A percentile compares a stretch with the other conserved stretches of the same genome.
These are phyloP conservation scores for Thamnophis sirtalis DNA, from an alignment of 2,113 vertebrate species.

Conservation along the genomic window DNA sequence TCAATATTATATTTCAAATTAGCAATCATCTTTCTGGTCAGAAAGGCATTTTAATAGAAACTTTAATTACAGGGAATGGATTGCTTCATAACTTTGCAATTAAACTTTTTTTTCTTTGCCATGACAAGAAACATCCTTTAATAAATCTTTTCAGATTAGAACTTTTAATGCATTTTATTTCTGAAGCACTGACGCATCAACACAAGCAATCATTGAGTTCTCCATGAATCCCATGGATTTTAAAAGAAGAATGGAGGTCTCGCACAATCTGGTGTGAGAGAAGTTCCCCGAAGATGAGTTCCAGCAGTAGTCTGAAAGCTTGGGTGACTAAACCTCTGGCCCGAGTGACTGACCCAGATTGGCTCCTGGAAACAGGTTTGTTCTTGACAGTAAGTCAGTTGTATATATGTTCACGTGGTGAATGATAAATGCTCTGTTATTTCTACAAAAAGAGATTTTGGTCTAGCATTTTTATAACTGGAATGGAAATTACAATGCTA, in stretches of 20 bases:
- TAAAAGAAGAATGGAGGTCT: background rate
- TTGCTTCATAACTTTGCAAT: conserved; percentile 48
- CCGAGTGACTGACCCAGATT: too few relatives aligned
- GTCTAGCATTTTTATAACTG: background rate
- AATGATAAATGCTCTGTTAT: background rate
- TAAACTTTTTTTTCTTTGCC: conserved; percentile 38
- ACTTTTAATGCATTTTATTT: conserved; percentile 22
- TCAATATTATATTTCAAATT: background rate
- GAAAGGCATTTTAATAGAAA: conserved; percentile 48
- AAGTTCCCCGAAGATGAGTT: background rate
- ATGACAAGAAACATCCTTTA: conserved; percentile 42
- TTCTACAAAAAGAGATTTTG: background rate
- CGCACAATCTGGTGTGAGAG: background rate
- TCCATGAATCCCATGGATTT: background rate
- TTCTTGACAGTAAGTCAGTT: too few relatives aligned
- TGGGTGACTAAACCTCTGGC: background rate
- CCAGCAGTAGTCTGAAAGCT: background rate
- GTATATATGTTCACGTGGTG: background rate
- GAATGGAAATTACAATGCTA: background rate
- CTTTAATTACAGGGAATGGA: conserved; percentile 33
- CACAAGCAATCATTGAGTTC: background rate
- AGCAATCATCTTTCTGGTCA: background rate
- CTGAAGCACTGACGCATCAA: conserved; percentile 47
- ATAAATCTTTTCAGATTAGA: conserved; percentile 1
- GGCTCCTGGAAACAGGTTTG: background rate